phyloP scores from a whole-genome alignment of 1,140 invertebrate species.

The Mizuhopecten yessoensis region DNA sequence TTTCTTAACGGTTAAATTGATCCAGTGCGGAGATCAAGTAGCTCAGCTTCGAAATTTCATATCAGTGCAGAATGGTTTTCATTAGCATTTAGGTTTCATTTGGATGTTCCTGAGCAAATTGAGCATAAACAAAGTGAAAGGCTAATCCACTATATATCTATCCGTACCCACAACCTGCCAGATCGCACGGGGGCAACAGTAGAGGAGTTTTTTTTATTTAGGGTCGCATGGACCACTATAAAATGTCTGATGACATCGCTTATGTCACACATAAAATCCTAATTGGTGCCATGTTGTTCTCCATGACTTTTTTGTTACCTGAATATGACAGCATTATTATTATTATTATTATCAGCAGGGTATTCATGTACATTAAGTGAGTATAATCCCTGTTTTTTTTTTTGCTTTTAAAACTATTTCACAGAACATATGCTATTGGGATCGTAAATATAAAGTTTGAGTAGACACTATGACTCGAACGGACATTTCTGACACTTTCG shows the following conservation, averaged over 20 bases:
- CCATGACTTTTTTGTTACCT: neutral
- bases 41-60: neutral
- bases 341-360: neutral
- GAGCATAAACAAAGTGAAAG: neutral
- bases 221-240: neutral
- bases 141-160: neutral
- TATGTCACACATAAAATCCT: neutral
- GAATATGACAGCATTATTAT: neutral
- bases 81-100: conserved; percentile 15
- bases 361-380: neutral
- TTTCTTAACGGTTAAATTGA: conserved; percentile 20
- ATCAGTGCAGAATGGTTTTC: conserved; percentile 6
- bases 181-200: neutral
- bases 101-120: neutral
- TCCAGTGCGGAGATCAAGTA: neutral
- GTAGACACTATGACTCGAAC: too few relatives aligned
- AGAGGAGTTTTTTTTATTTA: neutral
- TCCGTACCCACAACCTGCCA: neutral
- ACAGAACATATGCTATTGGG: too few relatives aligned
- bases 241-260: neutral
- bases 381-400: too few relatives aligned
- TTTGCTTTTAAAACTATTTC: too few relatives aligned
- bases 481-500: too few relatives aligned
- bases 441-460: too few relatives aligned
- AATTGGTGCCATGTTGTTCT: neutral